These are phyloP conservation scores for Manis pentadactyla DNA, from an alignment of 2,797 vertebrate species.

Conservation along the genomic window DNA sequence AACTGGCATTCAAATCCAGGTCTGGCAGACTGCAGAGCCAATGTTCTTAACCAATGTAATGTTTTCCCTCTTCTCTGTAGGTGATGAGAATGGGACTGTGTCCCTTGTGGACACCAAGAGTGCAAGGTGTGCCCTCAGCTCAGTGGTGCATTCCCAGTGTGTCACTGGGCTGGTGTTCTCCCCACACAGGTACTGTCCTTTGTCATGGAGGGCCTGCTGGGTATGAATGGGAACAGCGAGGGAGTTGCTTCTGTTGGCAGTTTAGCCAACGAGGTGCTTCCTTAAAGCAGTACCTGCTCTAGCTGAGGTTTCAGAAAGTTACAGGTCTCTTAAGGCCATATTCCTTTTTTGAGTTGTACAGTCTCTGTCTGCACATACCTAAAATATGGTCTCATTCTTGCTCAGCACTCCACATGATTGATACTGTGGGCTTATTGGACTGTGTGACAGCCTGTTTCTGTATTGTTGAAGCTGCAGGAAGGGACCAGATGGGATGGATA, in stretches of 20 bases:
- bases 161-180: conserved; percentile 93
- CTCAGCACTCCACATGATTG: neutral
- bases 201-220: neutral
- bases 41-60: neutral
- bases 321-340: neutral
- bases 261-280: too few relatives aligned
- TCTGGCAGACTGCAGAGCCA: neutral
- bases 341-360: neutral
- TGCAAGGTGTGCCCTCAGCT: conserved; percentile 84
- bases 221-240: neutral
- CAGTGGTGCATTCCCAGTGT: conserved; percentile 89
- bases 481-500: neutral
- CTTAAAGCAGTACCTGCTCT: neutral
- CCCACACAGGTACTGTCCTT: conserved; percentile 90
- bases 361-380: neutral
- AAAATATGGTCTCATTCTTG: neutral
- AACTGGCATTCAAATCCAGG: neutral
- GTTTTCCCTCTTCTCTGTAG: conserved; percentile 82
- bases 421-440: neutral
- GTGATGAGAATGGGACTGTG: conserved; percentile 94
- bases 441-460: neutral
- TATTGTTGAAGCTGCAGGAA: neutral
- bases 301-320: neutral
- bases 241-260: neutral
- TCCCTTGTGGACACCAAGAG: conserved; percentile 92